phyloP scores from a whole-genome alignment of 2,797 vertebrate genomes.

The Hybognathus amarus region DNA sequence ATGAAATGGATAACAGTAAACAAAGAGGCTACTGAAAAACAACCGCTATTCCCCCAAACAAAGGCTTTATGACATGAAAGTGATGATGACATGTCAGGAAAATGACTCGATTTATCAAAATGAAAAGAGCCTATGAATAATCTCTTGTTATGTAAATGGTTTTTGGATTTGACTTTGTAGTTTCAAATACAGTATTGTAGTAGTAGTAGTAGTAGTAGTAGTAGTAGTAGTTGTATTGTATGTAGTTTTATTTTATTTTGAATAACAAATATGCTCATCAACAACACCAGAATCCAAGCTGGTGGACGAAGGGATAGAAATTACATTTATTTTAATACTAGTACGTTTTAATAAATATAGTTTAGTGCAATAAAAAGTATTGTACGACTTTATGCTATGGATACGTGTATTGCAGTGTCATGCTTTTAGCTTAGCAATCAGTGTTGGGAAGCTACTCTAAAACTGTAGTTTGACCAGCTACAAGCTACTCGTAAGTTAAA shows the following conservation, averaged over 20 bases:
- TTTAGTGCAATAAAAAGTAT: neutral
- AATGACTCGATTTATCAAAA: slow-evolving; percentile 13
- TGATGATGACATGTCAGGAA: neutral
- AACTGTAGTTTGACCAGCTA: too few species aligned
- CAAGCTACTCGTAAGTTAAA: too few species aligned
- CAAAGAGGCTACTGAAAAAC: neutral
- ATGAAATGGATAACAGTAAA: neutral
- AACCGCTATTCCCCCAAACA: neutral
- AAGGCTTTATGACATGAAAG: neutral
- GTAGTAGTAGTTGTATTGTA: too few species aligned
- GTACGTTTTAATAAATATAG: neutral
- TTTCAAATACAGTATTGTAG: neutral
- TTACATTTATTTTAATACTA: neutral
- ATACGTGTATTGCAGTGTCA: neutral
- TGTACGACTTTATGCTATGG: neutral
- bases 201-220: too few species aligned
- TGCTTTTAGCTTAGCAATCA: slow-evolving; percentile 12
- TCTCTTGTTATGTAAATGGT: neutral
- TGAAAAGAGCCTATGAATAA: neutral
- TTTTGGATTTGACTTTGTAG: neutral
- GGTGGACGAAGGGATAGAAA: neutral
- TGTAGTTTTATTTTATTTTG: neutral
- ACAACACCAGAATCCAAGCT: neutral
- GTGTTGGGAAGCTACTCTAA: too few species aligned
- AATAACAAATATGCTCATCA: neutral